These are phyloP conservation scores for Cheilosia vulpina DNA, from an alignment of 2,888 invertebrate species.

Conservation along the genomic window DNA sequence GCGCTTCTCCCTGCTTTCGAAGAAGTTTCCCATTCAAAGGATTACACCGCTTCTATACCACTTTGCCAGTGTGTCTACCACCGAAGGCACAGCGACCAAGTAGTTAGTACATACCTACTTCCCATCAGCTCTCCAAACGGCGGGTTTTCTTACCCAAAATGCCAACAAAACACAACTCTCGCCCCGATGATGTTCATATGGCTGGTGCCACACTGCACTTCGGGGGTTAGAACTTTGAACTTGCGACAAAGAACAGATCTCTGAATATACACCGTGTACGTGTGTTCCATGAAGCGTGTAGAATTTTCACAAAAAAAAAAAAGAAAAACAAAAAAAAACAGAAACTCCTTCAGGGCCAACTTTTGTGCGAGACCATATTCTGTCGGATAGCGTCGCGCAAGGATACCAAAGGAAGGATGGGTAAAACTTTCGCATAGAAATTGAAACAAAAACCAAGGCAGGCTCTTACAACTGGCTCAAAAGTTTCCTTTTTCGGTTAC, in stretches of 20 bases:
- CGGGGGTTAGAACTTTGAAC: slow-evolving; percentile 73
- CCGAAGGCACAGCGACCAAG: slow-evolving; percentile 44
- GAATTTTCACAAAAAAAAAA: slow-evolving; percentile 2
- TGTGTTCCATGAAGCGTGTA: slow-evolving; percentile 19
- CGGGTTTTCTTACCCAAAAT: slow-evolving; percentile 21
- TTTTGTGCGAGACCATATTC: slow-evolving; percentile 64
- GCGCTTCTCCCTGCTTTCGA: slow-evolving; percentile 14
- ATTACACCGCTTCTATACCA: slow-evolving; percentile 64
- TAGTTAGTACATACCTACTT: slow-evolving; percentile 23
- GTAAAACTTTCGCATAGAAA: slow-evolving; percentile 50
- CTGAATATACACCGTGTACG: background rate
- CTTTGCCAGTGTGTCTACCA: slow-evolving; percentile 49
- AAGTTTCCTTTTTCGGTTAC: slow-evolving; percentile 73
- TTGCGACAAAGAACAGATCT: slow-evolving; percentile 52
- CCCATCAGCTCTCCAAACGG: background rate
- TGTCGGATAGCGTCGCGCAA: slow-evolving; percentile 30
- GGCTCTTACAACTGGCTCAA: slow-evolving; percentile 54
- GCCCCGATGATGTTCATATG: slow-evolving; percentile 31
- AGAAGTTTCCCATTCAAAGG: slow-evolving; percentile 72
- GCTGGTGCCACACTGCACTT: slow-evolving; percentile 62
- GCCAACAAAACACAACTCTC: slow-evolving; percentile 21
- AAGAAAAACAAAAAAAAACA: too few species aligned
- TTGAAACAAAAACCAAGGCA: slow-evolving; percentile 48
- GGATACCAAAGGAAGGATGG: slow-evolving; percentile 53
- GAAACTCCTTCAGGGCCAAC: slow-evolving; percentile 43